Evolutionary conservation across 2,797 vertebrate species (phyloP), one percentile per base, ranked within the genome.

Genomic region (Myiotriccus ornatus): DNA sequence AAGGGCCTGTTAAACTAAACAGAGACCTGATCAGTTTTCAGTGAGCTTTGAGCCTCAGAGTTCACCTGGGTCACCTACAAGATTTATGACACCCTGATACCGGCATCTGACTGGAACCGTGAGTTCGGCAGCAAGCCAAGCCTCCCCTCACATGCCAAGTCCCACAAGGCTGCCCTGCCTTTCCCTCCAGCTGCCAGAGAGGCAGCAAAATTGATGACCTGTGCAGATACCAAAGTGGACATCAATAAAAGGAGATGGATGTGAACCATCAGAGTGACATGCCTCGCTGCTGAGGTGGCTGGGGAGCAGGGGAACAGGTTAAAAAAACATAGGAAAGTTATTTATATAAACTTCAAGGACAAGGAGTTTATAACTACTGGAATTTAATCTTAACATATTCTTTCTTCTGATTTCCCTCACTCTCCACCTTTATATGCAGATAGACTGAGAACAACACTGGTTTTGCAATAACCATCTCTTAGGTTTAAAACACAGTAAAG

Each of bases 321-420:
- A 99, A 97, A 98, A 99, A 98, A 99, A 99, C 98, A 99, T 91
- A 96, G 94, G 97, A 97, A 98, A 98, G 98, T 99, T 99, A 99
- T 99, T 99, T 99, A 99, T 98, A 97, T 97, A 98, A 98, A 96
- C 98, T 97, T 98, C 98, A 98, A 98, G 98, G 98, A 97, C 98
- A 98, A 98, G 97, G 96, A 96, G 97, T 98, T 98, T 98, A 98
- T 98, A 98, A 98, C 98, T 98, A 97, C 95, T 97, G 97, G 96
- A 92, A 97, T 97, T 97, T 97, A 95, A 95, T 97, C 94, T 96
- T 95, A 95, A 83, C 94, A n/a, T 97, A 92, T 90, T 95, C 71
- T 80, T 96, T 96, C 86, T 78, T 92, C 90, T 96, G 95, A 76
- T 52, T 97, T 97, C 90, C 87, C 67, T 96, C 90, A 94, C 79